Base-by-base conservation (phyloP, 2,888 invertebrate genomes). In the Trissolcus japonicus region DNA sequence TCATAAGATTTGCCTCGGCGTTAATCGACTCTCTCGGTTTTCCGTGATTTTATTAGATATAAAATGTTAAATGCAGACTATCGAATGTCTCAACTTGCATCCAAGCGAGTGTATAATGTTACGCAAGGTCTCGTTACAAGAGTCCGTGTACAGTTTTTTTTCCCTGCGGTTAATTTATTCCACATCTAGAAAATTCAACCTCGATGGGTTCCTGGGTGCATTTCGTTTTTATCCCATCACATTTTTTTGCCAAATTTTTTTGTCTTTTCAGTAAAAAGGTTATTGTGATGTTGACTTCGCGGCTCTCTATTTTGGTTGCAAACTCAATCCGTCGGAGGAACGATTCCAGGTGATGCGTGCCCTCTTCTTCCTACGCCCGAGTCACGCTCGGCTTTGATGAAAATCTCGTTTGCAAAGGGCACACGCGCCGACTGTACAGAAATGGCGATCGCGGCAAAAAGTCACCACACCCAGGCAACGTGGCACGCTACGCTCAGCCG, bases 321-420 rank as follows among this genome's bases (percentile, higher is more conserved):
- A 77, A 63, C 63, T 63, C 63, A 77, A 77, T 77, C 68, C 48
- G 69, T 62, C 51, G 6, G 61, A 29, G 21, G 66, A 66, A 62
- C 16, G 62, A 65, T 57, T 73, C 16, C 54, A 55, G 48, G 43
- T 75, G 51, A 78, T 75, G 75, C 75, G 69, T 75, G 67, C 56
- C 74, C 7, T 35, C 74, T 63, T 78, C 71, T 74, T 74, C 62
- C 67, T 72, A 75, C 63, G 75, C 72, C 72, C 55, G 60, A 78
- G 78, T 78, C 75, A 78, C 72, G 75, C 78, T 78, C 63, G 59
- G 50, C 68, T 78, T 72, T 78, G 78, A 78, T 78, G 71, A 69
- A 75, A 78, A 78, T 78, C 78, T 78, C 74, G 75, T 78, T 78
- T 71, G 71, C 75, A 78, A 78, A 78, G 78, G 78, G 75, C 74